Conservation (phyloP, 2,888 invertebrate species). For the Drosophila rubida region DNA sequence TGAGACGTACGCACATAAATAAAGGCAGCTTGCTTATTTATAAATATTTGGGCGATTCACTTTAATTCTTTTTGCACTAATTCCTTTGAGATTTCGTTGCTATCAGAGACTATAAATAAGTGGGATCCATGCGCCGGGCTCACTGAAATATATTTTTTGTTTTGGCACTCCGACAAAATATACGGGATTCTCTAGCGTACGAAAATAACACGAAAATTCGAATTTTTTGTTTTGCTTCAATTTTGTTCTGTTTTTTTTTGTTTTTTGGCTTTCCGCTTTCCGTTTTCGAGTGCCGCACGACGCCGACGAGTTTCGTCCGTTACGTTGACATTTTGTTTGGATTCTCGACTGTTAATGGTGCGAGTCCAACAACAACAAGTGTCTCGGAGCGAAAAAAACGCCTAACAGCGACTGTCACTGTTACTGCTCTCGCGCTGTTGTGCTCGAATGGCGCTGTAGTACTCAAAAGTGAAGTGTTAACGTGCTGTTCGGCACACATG, state of each 20-base stretch:
- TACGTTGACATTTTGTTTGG: constrained; percentile 71
- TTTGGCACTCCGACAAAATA: constrained; percentile 58
- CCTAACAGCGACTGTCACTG: constrained; percentile 32
- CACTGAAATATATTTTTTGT: constrained; percentile 40
- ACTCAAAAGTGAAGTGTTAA: constrained; percentile 22
- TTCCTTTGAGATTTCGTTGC: constrained; percentile 27
- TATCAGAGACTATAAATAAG: constrained; percentile 51
- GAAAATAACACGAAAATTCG: constrained; percentile 45
- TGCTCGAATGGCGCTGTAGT: constrained; percentile 31
- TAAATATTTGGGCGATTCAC: constrained; percentile 37
- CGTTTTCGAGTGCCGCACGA: constrained; percentile 44
- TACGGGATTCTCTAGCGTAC: constrained; percentile 39
- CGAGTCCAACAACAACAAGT: constrained; percentile 55
- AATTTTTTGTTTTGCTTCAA: not conserved
- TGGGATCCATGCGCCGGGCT: constrained; percentile 39
- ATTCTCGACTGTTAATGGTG: constrained; percentile 72
- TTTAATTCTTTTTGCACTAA: constrained; percentile 33
- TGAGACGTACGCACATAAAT: constrained; percentile 11
- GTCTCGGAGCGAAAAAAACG: constrained; percentile 12
- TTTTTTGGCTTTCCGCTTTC: not conserved
- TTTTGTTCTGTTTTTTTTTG: not conserved
- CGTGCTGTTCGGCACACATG: not conserved
- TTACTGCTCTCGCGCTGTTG: constrained; percentile 17
- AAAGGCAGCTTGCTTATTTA: constrained; percentile 7
- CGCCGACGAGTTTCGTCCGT: constrained; percentile 67